Percentiles rank a stretch among this genome's conserved stretches.
These are phyloP conservation scores for Galeopsomyia nigrocyanea DNA, from an alignment of 2,888 invertebrate species.

Conservation along the genomic window DNA sequence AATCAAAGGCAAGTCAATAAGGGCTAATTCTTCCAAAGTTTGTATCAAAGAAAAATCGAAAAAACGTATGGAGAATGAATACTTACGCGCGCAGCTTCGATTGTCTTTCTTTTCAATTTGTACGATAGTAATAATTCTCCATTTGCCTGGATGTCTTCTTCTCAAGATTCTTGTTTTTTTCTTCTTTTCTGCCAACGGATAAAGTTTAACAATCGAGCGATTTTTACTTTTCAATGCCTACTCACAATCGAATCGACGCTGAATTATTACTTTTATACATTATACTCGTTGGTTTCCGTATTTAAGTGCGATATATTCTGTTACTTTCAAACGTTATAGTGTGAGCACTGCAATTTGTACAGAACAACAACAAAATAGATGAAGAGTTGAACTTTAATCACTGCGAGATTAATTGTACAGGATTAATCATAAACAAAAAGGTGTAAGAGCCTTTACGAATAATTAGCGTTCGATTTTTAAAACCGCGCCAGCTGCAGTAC, in stretches of 20 bases:
- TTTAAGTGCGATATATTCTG: slow-evolving; percentile 13
- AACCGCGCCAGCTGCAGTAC: slow-evolving; percentile 32
- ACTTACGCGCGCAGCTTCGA: slow-evolving; percentile 36
- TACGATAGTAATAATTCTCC: slow-evolving; percentile 34
- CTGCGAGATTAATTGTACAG: slow-evolving; percentile 38
- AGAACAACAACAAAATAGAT: slow-evolving; percentile 14
- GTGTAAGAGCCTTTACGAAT: slow-evolving; percentile 11
- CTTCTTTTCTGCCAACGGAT: slow-evolving; percentile 37
- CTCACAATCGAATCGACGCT: slow-evolving; percentile 4
- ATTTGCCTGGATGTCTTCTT: slow-evolving; percentile 42
- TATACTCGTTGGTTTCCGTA: slow-evolving; percentile 16
- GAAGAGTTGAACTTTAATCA: slow-evolving; percentile 23
- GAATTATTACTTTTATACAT: slow-evolving; percentile 12
- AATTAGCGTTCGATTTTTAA: slow-evolving; percentile 36
- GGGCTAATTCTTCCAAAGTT: slow-evolving; percentile 46
- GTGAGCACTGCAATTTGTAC: slow-evolving; percentile 2
- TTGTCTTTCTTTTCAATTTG: slow-evolving; percentile 29
- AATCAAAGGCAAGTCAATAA: slow-evolving; percentile 44
- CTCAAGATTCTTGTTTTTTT: slow-evolving; percentile 16
- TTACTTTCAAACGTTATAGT: slow-evolving; percentile 21
- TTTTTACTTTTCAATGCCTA: slow-evolving; percentile 26
- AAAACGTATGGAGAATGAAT: slow-evolving; percentile 20
- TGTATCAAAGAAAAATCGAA: slow-evolving; percentile 36
- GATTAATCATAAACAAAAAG: slow-evolving; percentile 20
- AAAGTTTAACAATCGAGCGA: slow-evolving; percentile 20